Base-by-base conservation (phyloP, 2,797 vertebrate genomes). In the Taeniopygia guttata region DNA sequence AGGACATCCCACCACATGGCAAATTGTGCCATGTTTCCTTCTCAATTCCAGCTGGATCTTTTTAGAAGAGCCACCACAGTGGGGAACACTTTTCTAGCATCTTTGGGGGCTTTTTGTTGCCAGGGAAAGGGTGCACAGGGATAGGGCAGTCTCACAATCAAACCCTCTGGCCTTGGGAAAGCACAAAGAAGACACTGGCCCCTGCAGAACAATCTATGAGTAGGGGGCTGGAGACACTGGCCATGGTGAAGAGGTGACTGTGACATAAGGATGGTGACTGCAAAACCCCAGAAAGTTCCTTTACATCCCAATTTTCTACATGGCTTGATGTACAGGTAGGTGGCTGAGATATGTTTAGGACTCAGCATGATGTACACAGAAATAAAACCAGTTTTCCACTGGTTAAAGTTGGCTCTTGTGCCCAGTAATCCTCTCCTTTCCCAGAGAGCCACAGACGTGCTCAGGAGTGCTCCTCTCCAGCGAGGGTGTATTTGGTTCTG, bases 381-480 rank as follows among this genome's bases (percentile, higher is more conserved):
- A 75, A 69, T 36, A 56, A 91, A 76, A 51, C 9, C 80, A 87
- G 9, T 29, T 95, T 72, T 34, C 45, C 45, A 27, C 27, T 51
- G 38, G 22, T 34, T 20, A 16, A 27, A 49, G 30, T 5, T 66
- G 67, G n/a, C n/a, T 59, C 45, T 51, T 51, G 29, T 3, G 2
- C 42, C 59, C 63, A 59, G 59, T 7, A 59, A 78, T 55, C 30
- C 62, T 51, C 46, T 48, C 32, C 26, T 78, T 58, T 72, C n/a
- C n/a, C 42, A 60, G 43, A 60, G 30, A 58, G 58, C 26, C 1
- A 1, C 2, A 2, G 38, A 82, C 0, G 0, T 2, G 2, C 54
- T 83, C 64, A 26, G 63, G 27, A 85, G 63, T 1, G 7, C 56
- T 63, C 12, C 43, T 85, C 63, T 79, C n/a, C 75, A 94, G 74